These are phyloP conservation scores for Fringilla coelebs DNA, from an alignment of 2,797 vertebrate species.

Conservation along the genomic window DNA sequence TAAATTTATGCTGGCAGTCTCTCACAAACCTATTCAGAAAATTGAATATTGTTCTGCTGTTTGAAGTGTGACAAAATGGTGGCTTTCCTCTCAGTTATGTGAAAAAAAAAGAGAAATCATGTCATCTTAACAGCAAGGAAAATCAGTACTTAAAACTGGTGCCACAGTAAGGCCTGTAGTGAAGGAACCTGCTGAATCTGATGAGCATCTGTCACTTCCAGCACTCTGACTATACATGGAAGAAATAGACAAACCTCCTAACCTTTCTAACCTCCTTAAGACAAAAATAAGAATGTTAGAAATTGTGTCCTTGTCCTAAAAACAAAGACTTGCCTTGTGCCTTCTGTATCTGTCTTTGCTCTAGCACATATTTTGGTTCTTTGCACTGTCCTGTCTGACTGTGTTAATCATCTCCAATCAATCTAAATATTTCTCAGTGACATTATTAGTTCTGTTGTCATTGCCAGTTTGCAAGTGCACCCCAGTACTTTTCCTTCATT, in stretches of 20 bases:
- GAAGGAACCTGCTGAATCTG: neutral
- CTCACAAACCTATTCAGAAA: neutral
- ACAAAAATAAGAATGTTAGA: neutral
- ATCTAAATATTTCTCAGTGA: neutral
- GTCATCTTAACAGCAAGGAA: neutral
- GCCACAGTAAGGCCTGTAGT: neutral
- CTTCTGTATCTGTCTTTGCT: neutral
- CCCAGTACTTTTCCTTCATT: neutral
- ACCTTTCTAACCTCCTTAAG: neutral
- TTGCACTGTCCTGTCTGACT: neutral
- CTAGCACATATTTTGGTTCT: neutral
- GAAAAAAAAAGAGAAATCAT: neutral
- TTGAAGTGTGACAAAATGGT: neutral
- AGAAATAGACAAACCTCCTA: neutral
- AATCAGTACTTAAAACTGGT: neutral
- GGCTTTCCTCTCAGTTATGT: neutral
- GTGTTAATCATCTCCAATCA: neutral
- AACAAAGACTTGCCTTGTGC: neutral
- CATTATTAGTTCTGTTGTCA: neutral
- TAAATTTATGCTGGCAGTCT: neutral
- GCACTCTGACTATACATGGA: neutral
- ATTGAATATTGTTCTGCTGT: neutral
- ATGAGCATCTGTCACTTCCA: neutral
- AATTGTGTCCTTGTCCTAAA: neutral
- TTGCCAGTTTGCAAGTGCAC: neutral